Evolutionary conservation across 2,113 vertebrate genomes (phyloP), one percentile per base, ranked within the genome.

Genomic region (Rhinogobius similis): DNA sequence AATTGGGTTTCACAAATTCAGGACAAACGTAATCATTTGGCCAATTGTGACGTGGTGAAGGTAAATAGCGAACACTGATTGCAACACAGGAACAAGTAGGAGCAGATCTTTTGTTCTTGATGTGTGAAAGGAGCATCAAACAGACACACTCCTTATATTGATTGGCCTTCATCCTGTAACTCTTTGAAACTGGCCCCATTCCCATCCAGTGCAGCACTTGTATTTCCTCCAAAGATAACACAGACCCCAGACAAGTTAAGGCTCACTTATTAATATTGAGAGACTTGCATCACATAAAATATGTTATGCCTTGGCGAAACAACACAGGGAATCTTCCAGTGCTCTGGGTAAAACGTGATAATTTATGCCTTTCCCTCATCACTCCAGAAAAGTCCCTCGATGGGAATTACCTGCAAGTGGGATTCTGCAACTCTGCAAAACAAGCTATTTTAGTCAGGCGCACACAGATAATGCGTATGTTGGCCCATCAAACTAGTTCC

Each of bases 141-240:
- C 46, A 67, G 53, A 65, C 46, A 55, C 44, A 58, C 65, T 55
- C 41, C 18, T 32, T 39, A 20, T 79, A 86, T 77, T 65, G 80
- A 82, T 55, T 72, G 79, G 68, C 81, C 73, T 81, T 81, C 75
- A 85, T 79, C 62, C 68, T 41, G 24, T 70, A 86, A 73, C 65
- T 56, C 46, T 53, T 48, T 43, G n/a, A 66, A 56, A 58, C 68
- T 71, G 65, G 77, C 75, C 59, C 44, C 71, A 73, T 63, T 59
- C 55, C 55, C 26, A 58, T 58, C 16, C 0, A 16, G 55, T 29
- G 26, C 26, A 55, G 24, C 55, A 58, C 29, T 58, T 58, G 55
- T 58, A 58, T 26, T 58, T 7, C 14, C 5, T 29, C 55, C 55
- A 58, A 58, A 5, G 24, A 58, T 58, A 58, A 58, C 24, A 29